A percentile compares a stretch with the other conserved stretches of the same genome.
Evolutionary conservation across 2,113 vertebrate genomes (phyloP).

Genomic region (Ranitomeya imitator): DNA sequence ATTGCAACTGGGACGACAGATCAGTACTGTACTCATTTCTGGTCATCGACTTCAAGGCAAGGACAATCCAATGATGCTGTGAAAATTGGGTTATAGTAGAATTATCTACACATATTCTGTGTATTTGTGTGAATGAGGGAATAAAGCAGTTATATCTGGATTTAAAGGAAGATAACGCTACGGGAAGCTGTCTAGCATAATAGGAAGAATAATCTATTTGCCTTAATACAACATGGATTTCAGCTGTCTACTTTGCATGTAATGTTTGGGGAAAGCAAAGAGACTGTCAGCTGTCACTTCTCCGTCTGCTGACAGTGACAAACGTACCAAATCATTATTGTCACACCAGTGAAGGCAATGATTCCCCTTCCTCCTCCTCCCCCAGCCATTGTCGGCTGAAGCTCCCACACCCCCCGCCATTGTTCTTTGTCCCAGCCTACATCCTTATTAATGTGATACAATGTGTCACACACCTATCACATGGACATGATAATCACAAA

Average conservation of each 20-base stretch:
- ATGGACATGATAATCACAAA: conserved; percentile 24
- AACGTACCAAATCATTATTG: conserved; percentile 38
- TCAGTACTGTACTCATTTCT: background rate
- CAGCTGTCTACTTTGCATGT: conserved; percentile 27
- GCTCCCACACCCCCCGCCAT: background rate
- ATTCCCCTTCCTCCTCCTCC: background rate
- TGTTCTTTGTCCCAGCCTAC: conserved; percentile 35
- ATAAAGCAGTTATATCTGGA: background rate
- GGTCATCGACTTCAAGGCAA: background rate
- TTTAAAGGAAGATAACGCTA: background rate
- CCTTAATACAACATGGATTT: conserved; percentile 12
- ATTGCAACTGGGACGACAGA: background rate
- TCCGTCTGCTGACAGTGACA: conserved; percentile 9
- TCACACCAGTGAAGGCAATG: conserved; percentile 18
- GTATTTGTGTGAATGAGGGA: background rate
- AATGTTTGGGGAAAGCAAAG: conserved; percentile 19
- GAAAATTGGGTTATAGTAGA: too few relatives aligned
- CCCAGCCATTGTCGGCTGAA: background rate
- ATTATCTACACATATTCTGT: background rate
- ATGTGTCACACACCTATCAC: conserved; percentile 19
- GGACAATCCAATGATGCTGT: background rate
- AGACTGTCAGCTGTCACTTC: conserved; percentile 45
- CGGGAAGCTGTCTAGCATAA: conserved; percentile 2
- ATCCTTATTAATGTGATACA: conserved; percentile 43
- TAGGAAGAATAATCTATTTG: background rate